Conservation (phyloP, 1,140 invertebrate genomes). For the Schlechtendalia chinensis region DNA sequence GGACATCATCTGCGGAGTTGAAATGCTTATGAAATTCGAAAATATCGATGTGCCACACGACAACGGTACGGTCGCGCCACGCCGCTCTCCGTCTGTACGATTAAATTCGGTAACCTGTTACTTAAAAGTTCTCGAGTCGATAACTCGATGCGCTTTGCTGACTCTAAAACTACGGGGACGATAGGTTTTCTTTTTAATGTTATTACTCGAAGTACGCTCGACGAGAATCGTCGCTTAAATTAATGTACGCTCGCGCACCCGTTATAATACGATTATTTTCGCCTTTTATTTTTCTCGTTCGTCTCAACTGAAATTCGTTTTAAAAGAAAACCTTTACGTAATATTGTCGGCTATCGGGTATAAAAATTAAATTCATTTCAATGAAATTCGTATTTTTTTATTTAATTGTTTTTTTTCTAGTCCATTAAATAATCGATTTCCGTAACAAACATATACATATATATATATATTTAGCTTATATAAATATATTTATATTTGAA, state of each 20-base stretch:
- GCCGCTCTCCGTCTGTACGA: background rate
- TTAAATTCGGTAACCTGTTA: constrained; percentile 18
- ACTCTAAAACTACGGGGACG: background rate
- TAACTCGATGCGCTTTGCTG: background rate
- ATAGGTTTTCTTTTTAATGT: background rate
- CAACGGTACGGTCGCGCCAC: background rate
- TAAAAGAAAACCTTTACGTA: background rate
- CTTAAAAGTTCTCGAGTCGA: constrained; percentile 5
- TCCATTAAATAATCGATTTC: too few relatives aligned
- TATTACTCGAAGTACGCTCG: background rate
- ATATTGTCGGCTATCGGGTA: background rate
- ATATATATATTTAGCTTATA: too few relatives aligned
- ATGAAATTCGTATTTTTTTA: background rate
- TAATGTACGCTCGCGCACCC: background rate
- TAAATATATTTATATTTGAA: too few relatives aligned
- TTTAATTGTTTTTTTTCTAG: too few relatives aligned
- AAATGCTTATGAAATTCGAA: background rate
- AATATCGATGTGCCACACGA: background rate
- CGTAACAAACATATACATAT: too few relatives aligned
- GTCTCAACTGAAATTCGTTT: background rate
- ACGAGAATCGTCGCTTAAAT: background rate
- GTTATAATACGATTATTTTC: background rate
- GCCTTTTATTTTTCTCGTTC: background rate
- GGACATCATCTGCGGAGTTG: background rate
- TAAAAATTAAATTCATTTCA: background rate